Evolutionary conservation across 2,888 invertebrate species (phyloP), one percentile per base, ranked within the genome.

Genomic region (Lysandra bellargus): DNA sequence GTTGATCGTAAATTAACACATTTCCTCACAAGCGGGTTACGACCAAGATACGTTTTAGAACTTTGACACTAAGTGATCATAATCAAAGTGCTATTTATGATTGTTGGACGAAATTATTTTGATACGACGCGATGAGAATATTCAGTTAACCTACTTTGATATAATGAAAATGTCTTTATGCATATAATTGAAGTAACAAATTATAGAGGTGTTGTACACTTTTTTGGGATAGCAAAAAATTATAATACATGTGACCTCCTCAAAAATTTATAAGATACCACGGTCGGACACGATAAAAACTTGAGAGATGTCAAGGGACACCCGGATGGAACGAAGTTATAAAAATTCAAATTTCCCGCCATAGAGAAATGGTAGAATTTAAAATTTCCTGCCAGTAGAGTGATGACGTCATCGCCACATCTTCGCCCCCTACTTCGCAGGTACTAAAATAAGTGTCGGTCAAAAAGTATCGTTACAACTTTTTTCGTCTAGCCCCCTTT

Each of bases 1-100:
- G 64, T 79, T 78, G 64, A 49, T 44, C n/a, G 69, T 79, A 61
- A 74, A 74, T 79, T 74, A 75, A 78, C 78, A 78, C 73, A 73
- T 61, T 79, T 79, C 75, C 80, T 33, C 60, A 61, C 79, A 49
- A 33, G 73, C 33, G 57, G 33, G 64, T 81, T 78, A 79, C 78
- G 33, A 75, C 61, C 78, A 44, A 72, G 61, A 69, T 78, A 80
- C 23, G 73, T 60, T 80, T 80, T 72, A 73, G 72, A 72, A 78
- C 44, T 49, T 69, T 69, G 69, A 69, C 69, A 40, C 30, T 64
- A 78, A 44, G 4, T 33, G 78, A 5, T 30, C 40, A 61, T 78
- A 37, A 74, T 74, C 44, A 44, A 74, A 69, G 33, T 33, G 33
- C 33, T 69, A 5, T 37, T 69, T 64, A n/a, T 23, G 12, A 64